Base-by-base conservation (phyloP, 2,888 invertebrate genomes). In the Abrostola triplasia region DNA sequence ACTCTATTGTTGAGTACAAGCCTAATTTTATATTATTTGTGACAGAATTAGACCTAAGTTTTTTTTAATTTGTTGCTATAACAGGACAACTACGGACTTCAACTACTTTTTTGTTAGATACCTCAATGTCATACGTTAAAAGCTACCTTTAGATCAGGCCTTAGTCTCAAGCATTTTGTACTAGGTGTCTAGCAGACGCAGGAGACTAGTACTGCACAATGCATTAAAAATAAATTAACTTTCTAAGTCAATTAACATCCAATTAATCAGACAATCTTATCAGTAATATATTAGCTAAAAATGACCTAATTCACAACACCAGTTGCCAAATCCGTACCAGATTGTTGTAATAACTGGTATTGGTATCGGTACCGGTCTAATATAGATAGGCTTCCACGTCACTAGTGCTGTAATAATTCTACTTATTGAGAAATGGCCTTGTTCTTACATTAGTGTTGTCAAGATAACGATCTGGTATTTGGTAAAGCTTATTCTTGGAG, bases 361-460 rank as follows among this genome's bases (percentile, higher is more conserved):
- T 24, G 38, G 81, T 79, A 63, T 65, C 24, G 38, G 36, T 68
- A 76, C 73, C 56, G 52, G 73, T 76, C 38, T 53, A 53, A 53
- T 55, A 67, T 81, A 75, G 69, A 79, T 80, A 79, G 72, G 66
- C 81, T 80, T 81, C 79, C 81, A 59, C 71, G 66, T 58, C 68
- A 63, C 67, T 70, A 70, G 36, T 58, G 41, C 65, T 64, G 70
- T 73, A 69, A 68, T 70, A 60, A 54, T 66, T 69, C 54, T 48
- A 12, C 5, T 36, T 56, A 62, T 78, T 72, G 59, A 66, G 73
- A 65, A 70, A 73, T 62, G 75, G 73, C 75, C 81, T 79, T 79
- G 72, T 70, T 72, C 36, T n/a, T 56, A 41, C 60, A 71, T 71
- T 69, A 68, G 59, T 71, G 24, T 65, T 81, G 65, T 59, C 37